Evolutionary conservation across 2,113 vertebrate genomes (phyloP).

Genomic region (Macrotus californicus): DNA sequence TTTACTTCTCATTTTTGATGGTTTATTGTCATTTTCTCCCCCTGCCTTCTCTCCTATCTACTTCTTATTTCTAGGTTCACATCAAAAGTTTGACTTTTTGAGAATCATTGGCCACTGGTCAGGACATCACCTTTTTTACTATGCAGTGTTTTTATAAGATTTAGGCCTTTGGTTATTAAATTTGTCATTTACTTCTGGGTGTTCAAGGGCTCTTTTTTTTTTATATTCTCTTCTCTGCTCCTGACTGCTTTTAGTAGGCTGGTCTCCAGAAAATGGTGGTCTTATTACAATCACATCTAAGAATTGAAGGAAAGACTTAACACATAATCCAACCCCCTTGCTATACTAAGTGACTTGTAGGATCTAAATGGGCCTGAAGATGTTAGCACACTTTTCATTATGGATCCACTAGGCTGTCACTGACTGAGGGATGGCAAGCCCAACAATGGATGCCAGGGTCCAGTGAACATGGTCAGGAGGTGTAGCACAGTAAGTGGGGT

Average conservation of each 20-base stretch:
- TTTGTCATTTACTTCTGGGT: background rate
- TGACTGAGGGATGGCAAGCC: background rate
- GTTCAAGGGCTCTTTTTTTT: background rate
- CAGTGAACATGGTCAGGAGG: background rate
- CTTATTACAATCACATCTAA: conserved; percentile 1
- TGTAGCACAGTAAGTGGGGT: background rate
- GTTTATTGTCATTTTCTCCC: background rate
- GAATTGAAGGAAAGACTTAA: background rate
- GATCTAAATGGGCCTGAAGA: background rate
- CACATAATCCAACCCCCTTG: background rate
- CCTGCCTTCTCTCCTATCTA: background rate
- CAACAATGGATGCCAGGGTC: background rate
- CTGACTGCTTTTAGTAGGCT: background rate
- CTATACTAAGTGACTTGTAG: background rate
- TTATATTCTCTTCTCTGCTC: background rate
- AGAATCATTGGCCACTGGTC: background rate
- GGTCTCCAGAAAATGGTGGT: background rate
- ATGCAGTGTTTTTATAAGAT: background rate
- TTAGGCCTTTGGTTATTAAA: background rate
- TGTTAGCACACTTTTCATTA: background rate
- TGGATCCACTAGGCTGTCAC: background rate
- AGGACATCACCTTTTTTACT: background rate
- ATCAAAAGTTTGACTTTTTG: background rate
- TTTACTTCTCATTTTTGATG: background rate
- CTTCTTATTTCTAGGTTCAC: background rate